Base-by-base conservation (phyloP, 1,140 invertebrate species). In the Sinella curviseta region DNA sequence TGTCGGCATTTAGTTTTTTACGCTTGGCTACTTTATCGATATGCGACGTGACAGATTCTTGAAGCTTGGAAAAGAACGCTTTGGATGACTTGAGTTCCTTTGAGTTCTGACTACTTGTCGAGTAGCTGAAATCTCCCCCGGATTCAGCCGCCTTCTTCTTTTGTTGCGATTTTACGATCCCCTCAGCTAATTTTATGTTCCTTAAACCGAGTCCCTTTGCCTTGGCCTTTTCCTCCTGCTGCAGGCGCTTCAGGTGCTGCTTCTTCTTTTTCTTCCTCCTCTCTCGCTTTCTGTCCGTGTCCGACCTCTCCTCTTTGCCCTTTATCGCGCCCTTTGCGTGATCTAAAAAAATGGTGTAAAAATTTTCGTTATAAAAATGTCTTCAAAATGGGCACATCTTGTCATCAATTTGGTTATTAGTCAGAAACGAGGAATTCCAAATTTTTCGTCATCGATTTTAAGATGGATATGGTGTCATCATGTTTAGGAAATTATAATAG, bases 221-320 rank as follows among this genome's bases (percentile, higher is more conserved):
- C 75, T 88, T 89, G 78, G 90, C 88, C n/a, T 90, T 90, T 78
- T 91, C 84, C 79, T 91, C 79, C 86, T 85, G 77, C 84, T 88
- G 85, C 30, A 89, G 86, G 77, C 90, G 88, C 48, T 89, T 85
- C 54, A 85, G 86, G 24, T 89, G 88, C 84, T 97, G 94, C 20
- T 90, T 90, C 35, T 90, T 86, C 86, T 98, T 98, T 88, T 98
- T 99, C 84, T 92, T 91, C 77, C 96, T 89, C 81, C 95, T 89
- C 84, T 95, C 94, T 55, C 96, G 90, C 83, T 97, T 97, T 87
- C 92, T 96, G 86, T 99, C 97, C 0, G 96, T 96, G 35, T 89
- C 88, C 0, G 92, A 92, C 85, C 92, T 90, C 88, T 99, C 97
- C 34, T 90, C 89, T 87, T 92, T 92, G 36, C 93, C 94, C 83